A percentile compares a stretch with the other conserved stretches of the same genome.
phyloP scores from a whole-genome alignment of 1,140 invertebrate species.

The Euglossa dilemma region DNA sequence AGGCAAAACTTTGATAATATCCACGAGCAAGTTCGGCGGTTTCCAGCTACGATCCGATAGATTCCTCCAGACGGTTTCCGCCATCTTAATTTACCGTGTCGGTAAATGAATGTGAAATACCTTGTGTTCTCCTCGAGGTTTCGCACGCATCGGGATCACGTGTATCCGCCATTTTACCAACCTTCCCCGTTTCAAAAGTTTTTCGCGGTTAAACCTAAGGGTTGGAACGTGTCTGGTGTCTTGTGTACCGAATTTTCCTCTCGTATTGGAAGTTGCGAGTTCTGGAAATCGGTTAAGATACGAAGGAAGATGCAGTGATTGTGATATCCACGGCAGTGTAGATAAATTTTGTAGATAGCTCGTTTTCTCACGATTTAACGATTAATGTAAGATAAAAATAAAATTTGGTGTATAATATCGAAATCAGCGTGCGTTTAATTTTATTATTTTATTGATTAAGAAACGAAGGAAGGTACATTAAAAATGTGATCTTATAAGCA shows the following conservation, averaged over 20 bases:
- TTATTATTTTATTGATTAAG: too few species aligned
- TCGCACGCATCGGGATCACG: neutral
- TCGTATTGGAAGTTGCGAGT: too few species aligned
- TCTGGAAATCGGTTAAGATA: too few species aligned
- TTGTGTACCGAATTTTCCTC: neutral
- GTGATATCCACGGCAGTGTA: too few species aligned
- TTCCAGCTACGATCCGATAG: constrained; percentile 45
- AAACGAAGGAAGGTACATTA: too few species aligned
- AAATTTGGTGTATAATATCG: too few species aligned
- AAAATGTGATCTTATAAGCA: too few species aligned
- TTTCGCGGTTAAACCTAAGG: neutral
- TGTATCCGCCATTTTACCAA: neutral
- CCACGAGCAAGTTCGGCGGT: constrained; percentile 54
- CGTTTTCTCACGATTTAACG: too few species aligned
- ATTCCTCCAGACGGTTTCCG: constrained; percentile 17
- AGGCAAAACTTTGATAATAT: constrained; percentile 76
- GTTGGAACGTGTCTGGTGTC: neutral
- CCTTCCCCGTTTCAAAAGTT: neutral
- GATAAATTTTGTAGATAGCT: too few species aligned
- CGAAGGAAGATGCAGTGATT: too few species aligned
- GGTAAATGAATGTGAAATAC: constrained; percentile 58
- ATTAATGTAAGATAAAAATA: too few species aligned
- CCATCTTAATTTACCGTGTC: constrained; percentile 70
- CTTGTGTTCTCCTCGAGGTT: neutral
- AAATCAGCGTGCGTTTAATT: too few species aligned